Base-by-base conservation (phyloP, 2,888 invertebrate species). In the Nowickia ferox region DNA sequence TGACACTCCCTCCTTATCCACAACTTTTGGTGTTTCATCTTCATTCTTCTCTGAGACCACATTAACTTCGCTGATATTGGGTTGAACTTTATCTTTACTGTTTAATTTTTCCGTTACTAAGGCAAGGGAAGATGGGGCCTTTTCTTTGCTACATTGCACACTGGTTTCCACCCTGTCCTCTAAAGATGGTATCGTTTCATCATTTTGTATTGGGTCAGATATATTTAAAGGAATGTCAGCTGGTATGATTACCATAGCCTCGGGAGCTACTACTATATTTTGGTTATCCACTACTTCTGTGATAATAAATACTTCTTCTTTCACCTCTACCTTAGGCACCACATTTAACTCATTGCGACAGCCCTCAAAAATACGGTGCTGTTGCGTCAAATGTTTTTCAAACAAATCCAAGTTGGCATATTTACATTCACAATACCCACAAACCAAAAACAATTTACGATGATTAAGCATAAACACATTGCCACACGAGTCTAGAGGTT, bases 401-500 rank as follows among this genome's bases (percentile, higher is more conserved):
- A 92, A 88, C 5, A 90, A 85, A 38, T 89, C 89, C 78, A 88
- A 84, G 57, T 90, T 90, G 10, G 89, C 90, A 71, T 89, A 88
- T 88, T 88, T 83, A 80, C 88, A 82, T 53, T 90, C 89, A 81
- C 92, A 92, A 69, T 88, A 88, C 53, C 87, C 92, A 87, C 89
- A 92, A 42, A 85, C 89, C 77, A 87, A 87, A 63, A 89, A 89
- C 22, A 91, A 61, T 78, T 88, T 88, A 74, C 87, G 82, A 9
- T 88, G 72, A 77, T 88, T 88, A 40, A 89, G 68, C 4, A 89
- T 77, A 22, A 91, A 89, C 19, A 92, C 88, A 80, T 91, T 90
- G 38, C 91, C 92, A 74, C 92, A 92, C 11, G 89, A 89, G 71
- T 90, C 89, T n/a, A 90, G 69, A 8, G 80, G 75, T 59, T 87